phyloP scores from a whole-genome alignment of 1,140 invertebrate genomes.

The Micrasema longulum region DNA sequence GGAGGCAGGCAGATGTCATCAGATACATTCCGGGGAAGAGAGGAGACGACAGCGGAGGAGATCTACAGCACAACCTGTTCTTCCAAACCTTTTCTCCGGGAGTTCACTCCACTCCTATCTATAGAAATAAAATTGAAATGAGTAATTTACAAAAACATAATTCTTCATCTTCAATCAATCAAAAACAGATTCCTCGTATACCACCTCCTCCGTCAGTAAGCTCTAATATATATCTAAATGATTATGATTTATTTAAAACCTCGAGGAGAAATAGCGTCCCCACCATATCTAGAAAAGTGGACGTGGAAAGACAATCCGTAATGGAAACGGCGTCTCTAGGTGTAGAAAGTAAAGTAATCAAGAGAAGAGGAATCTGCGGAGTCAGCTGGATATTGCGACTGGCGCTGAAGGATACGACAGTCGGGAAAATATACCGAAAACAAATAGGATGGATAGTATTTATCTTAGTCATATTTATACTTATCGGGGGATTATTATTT shows the following conservation, averaged over 20 bases:
- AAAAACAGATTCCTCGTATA: conserved; percentile 17
- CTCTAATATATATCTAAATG: conserved; percentile 42
- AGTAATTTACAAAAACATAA: conserved; percentile 28
- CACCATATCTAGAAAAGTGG: conserved; percentile 64
- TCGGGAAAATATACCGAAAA: conserved; percentile 50
- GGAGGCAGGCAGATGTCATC: conserved; percentile 52
- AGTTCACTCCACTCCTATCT: conserved; percentile 64
- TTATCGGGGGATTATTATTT: conserved; percentile 43
- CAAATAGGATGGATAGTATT: conserved; percentile 51
- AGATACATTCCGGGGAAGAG: conserved; percentile 48
- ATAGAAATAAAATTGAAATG: conserved; percentile 37
- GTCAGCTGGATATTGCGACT: conserved; percentile 64
- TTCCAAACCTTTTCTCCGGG: conserved; percentile 56
- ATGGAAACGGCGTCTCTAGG: background rate
- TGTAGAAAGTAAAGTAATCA: conserved; percentile 56
- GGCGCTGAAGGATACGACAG: conserved; percentile 61
- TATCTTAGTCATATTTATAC: conserved; percentile 43
- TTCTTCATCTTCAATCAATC: conserved; percentile 28
- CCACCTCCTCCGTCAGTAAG: conserved; percentile 9
- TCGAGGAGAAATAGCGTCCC: conserved; percentile 58
- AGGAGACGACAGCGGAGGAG: conserved; percentile 20
- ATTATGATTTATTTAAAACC: conserved; percentile 46
- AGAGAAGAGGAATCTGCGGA: conserved; percentile 62
- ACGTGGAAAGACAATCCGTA: conserved; percentile 52
- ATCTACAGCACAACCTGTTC: conserved; percentile 39